A percentile compares a stretch with the other conserved stretches of the same genome.
Conservation (phyloP, 1,140 invertebrate species). For the Euwallacea similis region DNA sequence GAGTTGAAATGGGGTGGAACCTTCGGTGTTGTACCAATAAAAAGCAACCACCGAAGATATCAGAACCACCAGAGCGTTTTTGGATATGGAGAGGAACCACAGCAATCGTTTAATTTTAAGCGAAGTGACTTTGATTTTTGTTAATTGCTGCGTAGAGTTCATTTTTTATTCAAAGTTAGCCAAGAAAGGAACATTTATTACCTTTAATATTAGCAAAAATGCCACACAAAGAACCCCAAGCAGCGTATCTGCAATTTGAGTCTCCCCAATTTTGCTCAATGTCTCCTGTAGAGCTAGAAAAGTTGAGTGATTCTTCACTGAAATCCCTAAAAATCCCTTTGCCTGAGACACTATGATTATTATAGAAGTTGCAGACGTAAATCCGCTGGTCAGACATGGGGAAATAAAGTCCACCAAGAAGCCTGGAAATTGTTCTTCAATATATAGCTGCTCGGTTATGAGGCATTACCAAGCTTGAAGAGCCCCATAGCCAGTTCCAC, state of each 20-base stretch:
- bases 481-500: slow-evolving; percentile 79
- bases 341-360: slow-evolving; percentile 90
- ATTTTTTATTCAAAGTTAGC: background rate
- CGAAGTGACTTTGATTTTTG: slow-evolving; percentile 60
- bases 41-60: slow-evolving; percentile 66
- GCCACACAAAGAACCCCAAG: slow-evolving; percentile 68
- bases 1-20: slow-evolving; percentile 57
- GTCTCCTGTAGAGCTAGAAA: slow-evolving; percentile 62
- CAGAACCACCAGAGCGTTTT: slow-evolving; percentile 80
- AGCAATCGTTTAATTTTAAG: slow-evolving; percentile 58
- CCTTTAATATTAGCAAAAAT: slow-evolving; percentile 66
- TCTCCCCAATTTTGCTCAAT: slow-evolving; percentile 59
- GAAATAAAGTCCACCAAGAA: slow-evolving; percentile 94
- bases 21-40: slow-evolving; percentile 53
- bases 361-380: slow-evolving; percentile 89
- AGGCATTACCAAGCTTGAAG: slow-evolving; percentile 66
- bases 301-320: slow-evolving; percentile 64
- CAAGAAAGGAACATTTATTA: slow-evolving; percentile 48
- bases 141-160: slow-evolving; percentile 61
- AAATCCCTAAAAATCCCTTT: slow-evolving; percentile 78
- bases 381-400: slow-evolving; percentile 86
- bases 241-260: slow-evolving; percentile 62
- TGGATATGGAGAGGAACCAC: slow-evolving; percentile 73
- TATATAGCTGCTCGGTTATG: too few relatives aligned
- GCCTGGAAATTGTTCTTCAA: slow-evolving; percentile 61